phyloP scores from a whole-genome alignment of 2,888 invertebrate genomes.

The Psylliodes chrysocephalus region DNA sequence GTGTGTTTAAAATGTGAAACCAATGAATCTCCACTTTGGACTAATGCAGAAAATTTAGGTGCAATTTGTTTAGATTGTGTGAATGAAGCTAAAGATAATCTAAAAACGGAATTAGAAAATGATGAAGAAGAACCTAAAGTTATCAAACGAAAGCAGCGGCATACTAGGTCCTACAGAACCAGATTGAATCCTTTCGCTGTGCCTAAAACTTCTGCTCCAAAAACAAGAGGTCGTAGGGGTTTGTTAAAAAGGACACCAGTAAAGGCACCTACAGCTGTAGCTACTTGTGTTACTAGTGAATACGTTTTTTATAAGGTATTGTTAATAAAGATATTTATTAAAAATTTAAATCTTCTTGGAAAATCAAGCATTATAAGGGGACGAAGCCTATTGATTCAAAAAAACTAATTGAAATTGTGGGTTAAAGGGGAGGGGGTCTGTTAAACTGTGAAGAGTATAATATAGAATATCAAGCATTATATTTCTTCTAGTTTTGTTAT shows the following conservation, averaged over 20 bases:
- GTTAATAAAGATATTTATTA: no score
- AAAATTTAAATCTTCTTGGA: no score
- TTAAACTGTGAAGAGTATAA: no score
- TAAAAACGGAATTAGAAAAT: slow-evolving; percentile 57
- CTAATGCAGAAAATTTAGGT: slow-evolving; percentile 74
- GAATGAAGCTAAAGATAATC: slow-evolving; percentile 65
- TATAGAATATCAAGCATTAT: no score
- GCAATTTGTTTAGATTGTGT: slow-evolving; percentile 83
- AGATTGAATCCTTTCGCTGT: slow-evolving; percentile 63
- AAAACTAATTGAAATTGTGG: no score
- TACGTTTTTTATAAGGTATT: slow-evolving; percentile 81
- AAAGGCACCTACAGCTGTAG: slow-evolving; percentile 83
- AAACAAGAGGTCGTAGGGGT: slow-evolving; percentile 80
- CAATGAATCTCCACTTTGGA: slow-evolving; percentile 80
- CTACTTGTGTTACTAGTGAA: slow-evolving; percentile 83
- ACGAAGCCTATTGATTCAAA: no score
- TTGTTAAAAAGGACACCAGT: slow-evolving; percentile 83
- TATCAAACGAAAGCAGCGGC: slow-evolving; percentile 71
- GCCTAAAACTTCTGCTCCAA: slow-evolving; percentile 64
- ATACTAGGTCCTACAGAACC: slow-evolving; percentile 66
- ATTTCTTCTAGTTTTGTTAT: no score
- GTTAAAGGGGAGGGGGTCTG: no score
- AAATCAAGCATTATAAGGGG: no score
- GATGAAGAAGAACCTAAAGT: slow-evolving; percentile 66
- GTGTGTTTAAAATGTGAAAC: slow-evolving; percentile 79